phyloP scores from a whole-genome alignment of 2,797 vertebrate species.

The Manis crassicaudata region DNA sequence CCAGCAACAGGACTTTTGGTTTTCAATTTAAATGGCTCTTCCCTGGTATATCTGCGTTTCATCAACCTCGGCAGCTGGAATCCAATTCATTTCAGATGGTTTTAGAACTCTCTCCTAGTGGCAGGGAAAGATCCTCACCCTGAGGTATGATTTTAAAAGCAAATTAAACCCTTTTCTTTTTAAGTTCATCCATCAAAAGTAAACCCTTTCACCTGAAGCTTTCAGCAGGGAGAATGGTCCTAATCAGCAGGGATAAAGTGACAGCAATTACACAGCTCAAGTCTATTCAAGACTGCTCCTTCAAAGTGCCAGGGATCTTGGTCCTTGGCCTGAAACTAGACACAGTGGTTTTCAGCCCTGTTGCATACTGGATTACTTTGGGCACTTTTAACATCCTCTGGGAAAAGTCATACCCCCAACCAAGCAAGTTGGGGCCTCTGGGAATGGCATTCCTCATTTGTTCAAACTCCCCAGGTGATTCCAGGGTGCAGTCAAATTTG shows the following conservation, averaged over 20 bases:
- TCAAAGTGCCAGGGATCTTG: not conserved
- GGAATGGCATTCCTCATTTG: not conserved
- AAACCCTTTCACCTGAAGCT: not conserved
- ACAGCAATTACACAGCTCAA: not conserved
- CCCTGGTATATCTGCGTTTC: not conserved
- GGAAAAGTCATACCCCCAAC: not conserved
- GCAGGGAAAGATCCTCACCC: not conserved
- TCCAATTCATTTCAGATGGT: slow-evolving; percentile 33
- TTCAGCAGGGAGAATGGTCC: slow-evolving; percentile 30
- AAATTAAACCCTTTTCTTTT: slow-evolving; percentile 34
- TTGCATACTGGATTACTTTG: not conserved
- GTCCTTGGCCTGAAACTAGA: not conserved
- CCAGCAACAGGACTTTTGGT: not conserved
- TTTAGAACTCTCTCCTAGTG: not conserved
- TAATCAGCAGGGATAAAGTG: not conserved
- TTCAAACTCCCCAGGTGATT: not conserved
- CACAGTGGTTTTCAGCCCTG: not conserved
- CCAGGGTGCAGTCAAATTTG: not conserved
- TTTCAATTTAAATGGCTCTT: not conserved
- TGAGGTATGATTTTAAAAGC: not conserved
- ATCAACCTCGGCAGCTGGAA: not conserved
- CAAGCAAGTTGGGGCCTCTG: not conserved
- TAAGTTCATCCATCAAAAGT: not conserved
- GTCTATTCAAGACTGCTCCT: not conserved
- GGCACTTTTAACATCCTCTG: not conserved